phyloP scores from a whole-genome alignment of 2,113 vertebrate species.

The Athene noctua region DNA sequence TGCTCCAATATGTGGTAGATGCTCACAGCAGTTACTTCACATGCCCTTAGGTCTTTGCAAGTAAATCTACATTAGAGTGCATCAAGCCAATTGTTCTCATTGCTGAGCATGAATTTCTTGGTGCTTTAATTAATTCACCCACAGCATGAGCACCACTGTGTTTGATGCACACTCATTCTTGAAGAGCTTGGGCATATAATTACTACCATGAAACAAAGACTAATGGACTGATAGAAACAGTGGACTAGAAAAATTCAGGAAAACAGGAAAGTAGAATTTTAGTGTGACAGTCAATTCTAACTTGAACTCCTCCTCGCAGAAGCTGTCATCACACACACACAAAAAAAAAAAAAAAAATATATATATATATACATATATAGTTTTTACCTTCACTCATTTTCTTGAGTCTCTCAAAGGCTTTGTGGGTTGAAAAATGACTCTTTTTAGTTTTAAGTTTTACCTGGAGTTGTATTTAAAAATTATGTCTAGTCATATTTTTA shows the following conservation, averaged over 20 bases:
- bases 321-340: not conserved
- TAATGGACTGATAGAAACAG: not conserved
- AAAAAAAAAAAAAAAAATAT: not conserved
- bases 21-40: not conserved
- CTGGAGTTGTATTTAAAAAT: conserved; percentile 9
- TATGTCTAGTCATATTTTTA: not conserved
- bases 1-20: not conserved
- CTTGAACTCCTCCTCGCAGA: not conserved
- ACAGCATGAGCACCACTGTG: not conserved
- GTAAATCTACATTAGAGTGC: not conserved
- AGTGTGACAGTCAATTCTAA: not conserved
- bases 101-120: conserved; percentile 3
- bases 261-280: not conserved
- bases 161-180: not conserved
- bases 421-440: not conserved
- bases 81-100: not conserved
- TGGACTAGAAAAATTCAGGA: not conserved
- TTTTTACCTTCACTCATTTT: not conserved
- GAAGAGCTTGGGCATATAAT: not conserved
- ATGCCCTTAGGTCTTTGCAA: not conserved
- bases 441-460: not conserved
- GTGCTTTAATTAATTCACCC: conserved; percentile 51
- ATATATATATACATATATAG: not conserved
- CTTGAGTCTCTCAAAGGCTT: not conserved
- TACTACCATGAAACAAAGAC: not conserved